Base-by-base conservation (phyloP, 2,113 vertebrate genomes). In the Tetrao urogallus region DNA sequence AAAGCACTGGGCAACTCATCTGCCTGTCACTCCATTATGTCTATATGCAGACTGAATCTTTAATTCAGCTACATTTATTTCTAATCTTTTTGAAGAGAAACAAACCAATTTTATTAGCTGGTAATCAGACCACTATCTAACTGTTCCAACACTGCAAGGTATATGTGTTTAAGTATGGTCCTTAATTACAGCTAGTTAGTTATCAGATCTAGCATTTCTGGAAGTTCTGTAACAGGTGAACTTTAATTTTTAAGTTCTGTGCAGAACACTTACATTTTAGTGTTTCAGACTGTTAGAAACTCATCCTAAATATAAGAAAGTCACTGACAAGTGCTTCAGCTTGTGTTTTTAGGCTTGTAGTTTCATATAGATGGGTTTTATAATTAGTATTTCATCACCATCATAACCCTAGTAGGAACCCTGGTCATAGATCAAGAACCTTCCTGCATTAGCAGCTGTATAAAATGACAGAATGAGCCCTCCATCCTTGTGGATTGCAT, bases 341-440 rank as follows among this genome's bases (percentile, higher is more conserved):
- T 81, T 78, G 30, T 87, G 25, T 5, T 65, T 89, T 89, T 50
- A 54, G n/a, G 21, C 27, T 76, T 42, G 3, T 70, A 19, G 69
- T 88, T 42, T 93, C 52, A 86, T 48, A 64, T 47, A 90, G 88
- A 92, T 83, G 52, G 73, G 86, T 94, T 88, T 95, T 90, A 71
- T 64, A 88, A 88, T 86, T 65, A 81, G 22, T 25, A 47, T 84
- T 93, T 91, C 0, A 0, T 34, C 80, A 81, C 71, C 13, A 30
- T 54, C 27, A 30, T 54, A 54, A 43, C 61, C 56, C 27, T 54
- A 54, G 52, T 54, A 18, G 43, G 38, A 93, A 34, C 34, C 20
- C 25, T 77, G 76, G 65, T 78, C 73, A 81, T 90, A 57, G 73
- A 86, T 90, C 73, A 88, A 67, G 69, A 92, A 60, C 28, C 25